These are phyloP conservation scores for Ailurus styani DNA, from an alignment of 2,113 vertebrate genomes.

Conservation along the genomic window DNA sequence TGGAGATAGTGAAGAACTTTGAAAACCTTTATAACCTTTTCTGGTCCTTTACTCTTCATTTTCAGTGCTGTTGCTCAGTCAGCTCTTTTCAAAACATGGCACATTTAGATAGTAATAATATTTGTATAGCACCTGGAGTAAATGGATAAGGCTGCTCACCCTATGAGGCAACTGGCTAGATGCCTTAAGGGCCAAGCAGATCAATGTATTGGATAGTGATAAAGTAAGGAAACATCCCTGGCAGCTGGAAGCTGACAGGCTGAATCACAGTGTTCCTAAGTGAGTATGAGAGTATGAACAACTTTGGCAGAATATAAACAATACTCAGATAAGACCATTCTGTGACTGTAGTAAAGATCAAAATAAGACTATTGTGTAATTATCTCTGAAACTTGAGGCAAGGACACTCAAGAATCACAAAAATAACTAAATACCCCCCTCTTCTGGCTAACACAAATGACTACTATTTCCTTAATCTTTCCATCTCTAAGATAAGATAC, in stretches of 20 bases:
- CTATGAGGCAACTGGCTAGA: background rate
- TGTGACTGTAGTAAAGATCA: background rate
- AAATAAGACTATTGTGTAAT: background rate
- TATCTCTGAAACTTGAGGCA: slow-evolving; percentile 32
- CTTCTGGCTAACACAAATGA: slow-evolving; percentile 66
- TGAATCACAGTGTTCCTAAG: background rate
- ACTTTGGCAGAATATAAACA: slow-evolving; percentile 26
- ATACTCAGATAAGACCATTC: background rate
- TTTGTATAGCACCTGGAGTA: background rate
- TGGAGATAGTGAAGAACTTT: background rate
- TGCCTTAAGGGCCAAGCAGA: background rate
- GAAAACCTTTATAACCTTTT: background rate
- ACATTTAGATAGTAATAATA: background rate
- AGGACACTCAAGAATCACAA: slow-evolving; percentile 36
- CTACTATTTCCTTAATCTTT: slow-evolving; percentile 13
- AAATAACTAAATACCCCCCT: slow-evolving; percentile 64
- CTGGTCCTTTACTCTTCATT: slow-evolving; percentile 8
- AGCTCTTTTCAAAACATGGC: background rate
- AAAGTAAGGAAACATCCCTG: background rate
- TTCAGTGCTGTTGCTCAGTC: background rate
- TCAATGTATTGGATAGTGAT: background rate
- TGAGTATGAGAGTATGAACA: slow-evolving; percentile 28
- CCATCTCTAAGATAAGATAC: slow-evolving; percentile 33
- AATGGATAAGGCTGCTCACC: background rate
- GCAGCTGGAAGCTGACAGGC: background rate